Conservation (phyloP, 2,888 invertebrate genomes). For the Terebella lapidaria region DNA sequence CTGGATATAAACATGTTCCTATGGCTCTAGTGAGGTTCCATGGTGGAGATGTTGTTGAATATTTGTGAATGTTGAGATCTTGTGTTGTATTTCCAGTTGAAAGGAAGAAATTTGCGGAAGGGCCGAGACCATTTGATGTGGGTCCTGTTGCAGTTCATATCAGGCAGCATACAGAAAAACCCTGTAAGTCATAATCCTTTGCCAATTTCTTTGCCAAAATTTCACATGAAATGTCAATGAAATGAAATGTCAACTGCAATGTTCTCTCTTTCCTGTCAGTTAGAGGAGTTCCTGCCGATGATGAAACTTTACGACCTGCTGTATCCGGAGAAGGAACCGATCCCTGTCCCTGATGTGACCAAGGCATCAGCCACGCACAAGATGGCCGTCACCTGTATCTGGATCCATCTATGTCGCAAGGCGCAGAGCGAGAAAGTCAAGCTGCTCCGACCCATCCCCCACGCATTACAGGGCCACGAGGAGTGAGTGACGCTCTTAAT, state of each 20-base stretch:
- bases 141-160: slow-evolving; percentile 93
- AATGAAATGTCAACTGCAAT: no score
- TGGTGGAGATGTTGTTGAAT: no score
- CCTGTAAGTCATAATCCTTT: slow-evolving; percentile 64
- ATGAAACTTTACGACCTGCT: slow-evolving; percentile 84
- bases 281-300: slow-evolving; percentile 82
- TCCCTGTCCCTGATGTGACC: slow-evolving; percentile 82
- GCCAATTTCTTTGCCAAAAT: not conserved
- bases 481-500: no score
- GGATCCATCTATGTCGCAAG: slow-evolving; percentile 88
- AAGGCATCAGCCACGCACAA: slow-evolving; percentile 81
- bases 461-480: slow-evolving; percentile 64
- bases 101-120: slow-evolving; percentile 68
- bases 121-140: slow-evolving; percentile 98
- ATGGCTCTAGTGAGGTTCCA: no score
- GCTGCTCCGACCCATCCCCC: slow-evolving; percentile 73
- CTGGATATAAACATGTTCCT: no score
- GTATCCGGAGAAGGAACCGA: slow-evolving; percentile 82
- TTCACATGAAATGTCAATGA: not conserved
- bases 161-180: slow-evolving; percentile 91
- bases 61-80: no score
- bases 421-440: slow-evolving; percentile 78
- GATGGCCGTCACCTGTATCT: slow-evolving; percentile 92
- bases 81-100: slow-evolving; percentile 17
- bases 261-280: no score